Base-by-base conservation (phyloP, 2,888 invertebrate species). In the Caenorhabditis becei region DNA sequence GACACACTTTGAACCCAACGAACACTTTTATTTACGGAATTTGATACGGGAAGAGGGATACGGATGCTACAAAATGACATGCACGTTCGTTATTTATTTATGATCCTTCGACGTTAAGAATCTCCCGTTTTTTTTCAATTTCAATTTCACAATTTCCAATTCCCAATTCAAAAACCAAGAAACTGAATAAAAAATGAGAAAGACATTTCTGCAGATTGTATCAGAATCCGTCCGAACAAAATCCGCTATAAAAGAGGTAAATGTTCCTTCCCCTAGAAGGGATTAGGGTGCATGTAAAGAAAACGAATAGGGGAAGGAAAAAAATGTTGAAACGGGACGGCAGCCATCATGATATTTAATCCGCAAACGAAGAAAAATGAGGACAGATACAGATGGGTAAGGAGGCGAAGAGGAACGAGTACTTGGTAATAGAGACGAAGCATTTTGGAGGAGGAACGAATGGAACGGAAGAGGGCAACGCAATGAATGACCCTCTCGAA, bases 341-440 rank as follows among this genome's bases (percentile, higher is more conserved):
- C 18, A 24, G 44, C 35, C 58, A 35, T 56, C 49, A 14, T 41
- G 63, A 47, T 66, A 62, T 61, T 67, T 77, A 77, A 77, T 67
- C 66, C 67, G 35, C 67, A 67, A 77, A 77, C 67, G 61, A 77
- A 77, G 62, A 77, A 67, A 61, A 66, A 75, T 75, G 65, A 41
- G 61, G 58, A 66, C 65, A 62, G n/a, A 70, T 49, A 44, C 35
- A 44, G 32, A 61, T 37, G 37, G 35, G 37, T 28, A 41, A 26
- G 32, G 24, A 37, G 24, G 35, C 23, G 26, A 49, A 26, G 58
- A 11, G 54, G 37, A 32, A 59, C 2, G 41, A 32, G 71, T 56
- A 71, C 59, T 61, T 44, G 59, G 77, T 35, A 61, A 51, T 16
- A 59, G 20, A 56, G 35, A 58, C 35, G 8, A 62, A 41, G 28